These are phyloP conservation scores for Hyles vespertilio DNA, from an alignment of 1,140 invertebrate genomes.

Conservation along the genomic window DNA sequence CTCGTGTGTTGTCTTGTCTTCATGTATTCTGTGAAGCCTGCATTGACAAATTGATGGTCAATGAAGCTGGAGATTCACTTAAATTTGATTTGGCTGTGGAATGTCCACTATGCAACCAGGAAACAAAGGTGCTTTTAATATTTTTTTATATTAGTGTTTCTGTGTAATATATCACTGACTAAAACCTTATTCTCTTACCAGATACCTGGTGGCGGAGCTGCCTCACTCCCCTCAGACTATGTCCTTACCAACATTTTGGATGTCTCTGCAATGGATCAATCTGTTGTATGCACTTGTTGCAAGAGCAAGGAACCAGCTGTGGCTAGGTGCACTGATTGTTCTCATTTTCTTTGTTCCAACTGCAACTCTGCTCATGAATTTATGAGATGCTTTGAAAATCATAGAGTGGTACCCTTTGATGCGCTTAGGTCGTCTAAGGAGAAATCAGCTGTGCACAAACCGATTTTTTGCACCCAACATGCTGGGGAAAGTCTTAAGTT, in stretches of 20 bases:
- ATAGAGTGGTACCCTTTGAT: conserved; percentile 91
- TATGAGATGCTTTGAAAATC: conserved; percentile 96
- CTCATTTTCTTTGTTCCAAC: conserved; percentile 93
- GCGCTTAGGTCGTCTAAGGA: conserved; percentile 88
- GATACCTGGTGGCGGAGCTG: conserved; percentile 83
- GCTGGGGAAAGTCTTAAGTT: conserved; percentile 86
- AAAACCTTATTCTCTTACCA: conserved; percentile 33
- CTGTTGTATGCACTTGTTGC: conserved; percentile 90
- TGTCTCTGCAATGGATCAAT: conserved; percentile 86
- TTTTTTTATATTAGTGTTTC: conserved; percentile 6
- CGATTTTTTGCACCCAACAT: conserved; percentile 87
- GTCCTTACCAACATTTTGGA: conserved; percentile 90
- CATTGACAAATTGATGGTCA: conserved; percentile 85
- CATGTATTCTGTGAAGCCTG: conserved; percentile 95
- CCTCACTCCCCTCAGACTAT: conserved; percentile 87
- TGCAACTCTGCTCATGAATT: conserved; percentile 96
- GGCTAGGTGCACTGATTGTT: conserved; percentile 94
- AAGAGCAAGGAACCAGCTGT: conserved; percentile 93
- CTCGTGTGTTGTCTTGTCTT: conserved; percentile 91
- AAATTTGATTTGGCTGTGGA: conserved; percentile 76
- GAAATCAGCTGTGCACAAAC: conserved; percentile 86
- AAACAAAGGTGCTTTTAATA: conserved; percentile 80
- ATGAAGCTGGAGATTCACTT: conserved; percentile 81
- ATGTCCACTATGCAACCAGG: conserved; percentile 90
- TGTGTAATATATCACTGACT: conserved; percentile 9